Evolutionary conservation across 2,888 invertebrate genomes (phyloP), one percentile per base, ranked within the genome.

Genomic region (Malacosoma neustria): DNA sequence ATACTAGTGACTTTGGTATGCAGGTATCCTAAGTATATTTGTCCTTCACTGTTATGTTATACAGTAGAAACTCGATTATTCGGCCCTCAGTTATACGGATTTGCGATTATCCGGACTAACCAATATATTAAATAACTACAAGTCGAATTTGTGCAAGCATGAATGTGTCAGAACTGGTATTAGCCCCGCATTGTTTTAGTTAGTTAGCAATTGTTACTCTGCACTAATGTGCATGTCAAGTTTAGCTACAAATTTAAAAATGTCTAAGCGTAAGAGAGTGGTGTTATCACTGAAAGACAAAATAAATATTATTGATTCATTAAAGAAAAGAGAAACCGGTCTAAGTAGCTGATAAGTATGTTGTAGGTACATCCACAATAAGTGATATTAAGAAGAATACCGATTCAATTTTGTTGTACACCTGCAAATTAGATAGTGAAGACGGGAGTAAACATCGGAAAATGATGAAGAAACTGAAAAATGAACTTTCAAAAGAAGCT

Each of bases 361-460:
- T 48, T 45, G 54, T 57, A 36, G 54, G 48, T 40, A 50, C 43
- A 36, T 51, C 51, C 42, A 56, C 50, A 39, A 51, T 54, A 39
- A 48, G 46, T 46, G 54, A 54, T 44, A 51, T 54, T 41, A 53
- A 51, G 40, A 53, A 48, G 40, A 51, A 51, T 48, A 46, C 38
- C 12, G 44, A 51, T 45, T 43, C 44, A 42, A 54, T 54, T 50
- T 44, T 54, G 42, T 14, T 13, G 36, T 52, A 45, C 45, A 48
- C 49, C 37, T 46, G 46, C 47, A 48, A 47, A 48, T 15, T 4
- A 15, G 36, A 49, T 34, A 48, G 34, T 41, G 48, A 51, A 44
- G 46, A 49, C 38, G 42, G 50, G 38, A 46, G 46, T 50, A 45
- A 45, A 45, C 43, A 48, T 45, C 40, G 48, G 7, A 55, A 54